Evolutionary conservation across 2,888 invertebrate species (phyloP), one percentile per base, ranked within the genome.

Genomic region (Quadroppia sp.): DNA sequence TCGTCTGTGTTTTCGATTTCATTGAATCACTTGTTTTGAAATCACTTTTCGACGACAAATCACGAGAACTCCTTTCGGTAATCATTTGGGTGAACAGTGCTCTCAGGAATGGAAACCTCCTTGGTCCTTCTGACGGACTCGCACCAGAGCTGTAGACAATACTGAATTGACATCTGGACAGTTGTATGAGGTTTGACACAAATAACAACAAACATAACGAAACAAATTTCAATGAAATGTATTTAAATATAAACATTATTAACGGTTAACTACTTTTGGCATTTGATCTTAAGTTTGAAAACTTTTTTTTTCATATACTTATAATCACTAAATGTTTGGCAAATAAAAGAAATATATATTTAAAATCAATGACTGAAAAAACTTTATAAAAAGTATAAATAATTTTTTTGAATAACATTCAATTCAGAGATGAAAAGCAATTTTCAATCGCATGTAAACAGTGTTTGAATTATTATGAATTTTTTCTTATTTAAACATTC

Each of bases 81-180:
- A 73, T 69, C 30, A 73, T 69, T 53, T 73, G 73, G 9, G 75
- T 73, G 28, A 75, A 70, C 20, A 75, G 23, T 20, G 75, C 75
- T 25, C 64, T 20, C 11, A 75, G 71, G 36, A 75, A 56, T 1
- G 75, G 75, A 48, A 75, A 75, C 28, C 69, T 50, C n/a, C 75
- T 69, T 2, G 64, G 64, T 6, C 64, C 64, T 6, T 64, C 64
- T 20, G 32, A 64, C 13, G 50, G 59, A 28, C 73, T 59, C 13
- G 71, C 23, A 13, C 64, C 64, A 15, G 64, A 64, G 17, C 64
- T 64, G 40, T 64, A 64, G 13, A 64, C 64, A 64, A 64, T 64
- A 36, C 64, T 64, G 64, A 64, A 64, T 20, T 64, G 64, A 36
- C 36, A 64, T 7, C 7, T 17, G 59, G 59, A 30, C 25, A 3